Evolutionary conservation across 2,888 invertebrate genomes (phyloP), one percentile per base, ranked within the genome.

Genomic region (Papilio elwesi): DNA sequence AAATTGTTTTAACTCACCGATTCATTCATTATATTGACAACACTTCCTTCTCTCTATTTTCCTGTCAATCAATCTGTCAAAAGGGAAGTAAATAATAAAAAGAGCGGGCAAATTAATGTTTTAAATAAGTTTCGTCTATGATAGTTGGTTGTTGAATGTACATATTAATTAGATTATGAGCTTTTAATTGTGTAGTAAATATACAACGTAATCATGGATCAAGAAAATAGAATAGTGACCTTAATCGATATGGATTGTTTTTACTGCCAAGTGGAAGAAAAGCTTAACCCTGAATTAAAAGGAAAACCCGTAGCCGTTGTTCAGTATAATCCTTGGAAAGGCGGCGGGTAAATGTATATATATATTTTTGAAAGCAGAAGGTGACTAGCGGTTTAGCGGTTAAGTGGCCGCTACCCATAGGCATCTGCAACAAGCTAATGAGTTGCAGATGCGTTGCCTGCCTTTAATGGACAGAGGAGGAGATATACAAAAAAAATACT

Each of bases 181-280:
- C 15, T 62, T 59, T 62, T 59, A 59, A 0, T 43, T 13, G 38
- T 38, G 0, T 38, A 43, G 10, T 11, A 43, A 62, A 43, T 11
- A 62, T 43, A 13, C 3, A 47, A 15, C 10, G 10, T 38, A 38
- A 78, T 70, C 75, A 94, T 95, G 95, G 88, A 94, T 66, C 85
- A 84, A 76, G 91, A 93, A 77, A 95, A 95, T 76, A 92, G 97
- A 78, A 95, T 98, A 26, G 94, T 99, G 26, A 96, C 97, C 57
- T 94, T 99, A 67, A 96, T 99, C 67, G 99, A 99, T 87, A 99
- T 99, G 99, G 99, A 99, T 88, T 99, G 99, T 91, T 99, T 99
- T 91, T 99, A 98, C 89, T 99, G 99, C 82, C 99, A 99, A 95
- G 99, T 99, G 2, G 99, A 99, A 91, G 97, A 98, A 83, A 96